Evolutionary conservation across 2,113 vertebrate species (phyloP), one percentile per base, ranked within the genome.

Genomic region (Stigmatopora nigra): DNA sequence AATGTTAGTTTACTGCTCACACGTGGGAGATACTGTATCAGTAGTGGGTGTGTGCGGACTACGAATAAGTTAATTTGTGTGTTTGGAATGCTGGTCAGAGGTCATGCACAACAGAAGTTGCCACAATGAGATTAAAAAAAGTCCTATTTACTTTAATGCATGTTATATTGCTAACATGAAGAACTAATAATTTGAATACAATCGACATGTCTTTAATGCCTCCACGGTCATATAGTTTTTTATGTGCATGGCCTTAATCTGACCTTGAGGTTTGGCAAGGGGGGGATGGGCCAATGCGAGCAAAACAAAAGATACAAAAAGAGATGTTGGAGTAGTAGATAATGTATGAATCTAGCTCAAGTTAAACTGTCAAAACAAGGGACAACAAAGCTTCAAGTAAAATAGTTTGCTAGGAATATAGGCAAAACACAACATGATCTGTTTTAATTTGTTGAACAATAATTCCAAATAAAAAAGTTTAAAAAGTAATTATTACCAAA

Each of bases 31-130:
- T 41, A 41, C 38, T 41, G 38, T 41, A 41, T 41, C 38, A 41
- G 38, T 41, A 41, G 38, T 41, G 38, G 38, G 38, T 41, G 38
- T 41, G 38, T 4, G 9, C 5, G 38, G 6, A 41, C 5, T 41
- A 10, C 38, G 6, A 41, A 41, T 10, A 8, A 41, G 9, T 7
- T 41, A 20, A 47, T 67, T 67, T 31, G 25, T 22, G 36, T 52
- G 62, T 25, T 19, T 35, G 51, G 41, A 55, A 49, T 66, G 60
- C 61, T 64, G 82, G 82, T 66, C 79, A 85, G 78, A 85, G 85
- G 88, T 88, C 73, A 88, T 76, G 49, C 0, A 6, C 7, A 56
- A 46, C 82, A 84, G 56, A 82, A 82, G 80, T 84, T 62, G 63
- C 58, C 7, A 31, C 17, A 72, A 84, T 74, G 6, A 69, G 47